Evolutionary conservation across 2,888 invertebrate species (phyloP).

Genomic region (Chouioia cunea): DNA sequence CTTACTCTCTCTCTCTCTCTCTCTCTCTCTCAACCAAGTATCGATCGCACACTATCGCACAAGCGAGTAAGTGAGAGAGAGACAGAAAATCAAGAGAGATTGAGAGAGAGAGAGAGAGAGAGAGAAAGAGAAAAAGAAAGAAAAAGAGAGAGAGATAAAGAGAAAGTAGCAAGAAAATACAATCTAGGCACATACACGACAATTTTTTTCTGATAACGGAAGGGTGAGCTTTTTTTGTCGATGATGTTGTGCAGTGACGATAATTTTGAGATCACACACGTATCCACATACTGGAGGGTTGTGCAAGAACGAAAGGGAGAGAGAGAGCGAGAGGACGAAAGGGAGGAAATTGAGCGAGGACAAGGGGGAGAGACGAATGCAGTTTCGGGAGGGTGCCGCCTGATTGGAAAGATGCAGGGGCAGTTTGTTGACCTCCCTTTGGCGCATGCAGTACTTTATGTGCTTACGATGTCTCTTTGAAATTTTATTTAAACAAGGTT

Average conservation of each 20-base stretch:
- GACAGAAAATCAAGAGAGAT: constrained; percentile 7
- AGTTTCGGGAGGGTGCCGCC: constrained; percentile 25
- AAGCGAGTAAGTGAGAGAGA: no score
- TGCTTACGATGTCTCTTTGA: no score
- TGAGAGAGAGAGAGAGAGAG: no score
- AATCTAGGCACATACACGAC: neutral
- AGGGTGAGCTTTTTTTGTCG: neutral
- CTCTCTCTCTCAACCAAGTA: constrained; percentile 24
- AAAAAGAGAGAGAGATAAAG: no score
- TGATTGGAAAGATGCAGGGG: constrained; percentile 27
- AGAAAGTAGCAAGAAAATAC: constrained; percentile 17
- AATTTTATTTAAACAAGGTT: no score
- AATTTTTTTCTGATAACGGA: no score
- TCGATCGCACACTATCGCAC: constrained; percentile 31
- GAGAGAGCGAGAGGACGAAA: neutral
- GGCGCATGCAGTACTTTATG: no score
- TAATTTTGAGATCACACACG: neutral
- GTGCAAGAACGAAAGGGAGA: neutral
- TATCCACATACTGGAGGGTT: neutral
- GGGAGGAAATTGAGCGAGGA: neutral
- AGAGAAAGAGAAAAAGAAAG: no score
- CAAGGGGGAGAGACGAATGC: no score
- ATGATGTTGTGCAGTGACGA: constrained; percentile 4
- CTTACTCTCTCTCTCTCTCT: constrained; percentile 10
- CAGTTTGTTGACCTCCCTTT: neutral